These are phyloP conservation scores for Chironomus striatipennis DNA, from an alignment of 1,140 invertebrate species.

Conservation along the genomic window DNA sequence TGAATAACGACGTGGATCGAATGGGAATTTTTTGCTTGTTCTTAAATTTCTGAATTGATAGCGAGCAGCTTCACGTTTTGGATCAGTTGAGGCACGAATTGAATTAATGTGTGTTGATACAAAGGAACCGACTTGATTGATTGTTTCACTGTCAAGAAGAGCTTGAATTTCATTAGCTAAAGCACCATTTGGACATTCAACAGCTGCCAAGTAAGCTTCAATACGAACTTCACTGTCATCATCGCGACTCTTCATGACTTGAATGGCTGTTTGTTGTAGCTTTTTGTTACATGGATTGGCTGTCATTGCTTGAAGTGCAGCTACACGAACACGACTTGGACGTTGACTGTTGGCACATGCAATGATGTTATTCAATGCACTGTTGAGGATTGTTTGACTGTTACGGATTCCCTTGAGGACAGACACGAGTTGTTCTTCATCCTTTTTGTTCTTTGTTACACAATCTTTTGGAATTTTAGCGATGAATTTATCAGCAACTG, in stretches of 20 bases:
- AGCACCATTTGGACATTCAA: conserved; percentile 60
- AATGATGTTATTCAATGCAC: conserved; percentile 50
- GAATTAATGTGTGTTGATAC: conserved; percentile 72
- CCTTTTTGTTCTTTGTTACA: conserved; percentile 51
- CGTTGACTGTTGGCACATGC: conserved; percentile 55
- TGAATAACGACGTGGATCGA: conserved; percentile 70
- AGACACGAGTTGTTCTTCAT: conserved; percentile 62
- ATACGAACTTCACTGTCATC: conserved; percentile 84
- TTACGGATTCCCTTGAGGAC: conserved; percentile 80
- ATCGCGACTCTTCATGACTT: conserved; percentile 55
- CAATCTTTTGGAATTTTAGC: conserved; percentile 57
- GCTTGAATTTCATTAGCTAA: conserved; percentile 59
- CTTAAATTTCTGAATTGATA: conserved; percentile 58
- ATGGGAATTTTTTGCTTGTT: conserved; percentile 60
- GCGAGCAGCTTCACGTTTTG: conserved; percentile 56
- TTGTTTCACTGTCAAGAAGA: conserved; percentile 59
- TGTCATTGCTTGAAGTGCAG: conserved; percentile 69
- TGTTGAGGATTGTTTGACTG: conserved; percentile 55
- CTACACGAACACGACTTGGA: conserved; percentile 62
- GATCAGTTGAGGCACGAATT: conserved; percentile 64
- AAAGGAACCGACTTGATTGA: conserved; percentile 78
- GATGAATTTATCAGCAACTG: conserved; percentile 54
- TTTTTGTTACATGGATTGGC: conserved; percentile 52
- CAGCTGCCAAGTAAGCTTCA: conserved; percentile 70
- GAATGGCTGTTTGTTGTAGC: conserved; percentile 47